phyloP scores from a whole-genome alignment of 2,797 vertebrate species.

The Gadopsis marmoratus region DNA sequence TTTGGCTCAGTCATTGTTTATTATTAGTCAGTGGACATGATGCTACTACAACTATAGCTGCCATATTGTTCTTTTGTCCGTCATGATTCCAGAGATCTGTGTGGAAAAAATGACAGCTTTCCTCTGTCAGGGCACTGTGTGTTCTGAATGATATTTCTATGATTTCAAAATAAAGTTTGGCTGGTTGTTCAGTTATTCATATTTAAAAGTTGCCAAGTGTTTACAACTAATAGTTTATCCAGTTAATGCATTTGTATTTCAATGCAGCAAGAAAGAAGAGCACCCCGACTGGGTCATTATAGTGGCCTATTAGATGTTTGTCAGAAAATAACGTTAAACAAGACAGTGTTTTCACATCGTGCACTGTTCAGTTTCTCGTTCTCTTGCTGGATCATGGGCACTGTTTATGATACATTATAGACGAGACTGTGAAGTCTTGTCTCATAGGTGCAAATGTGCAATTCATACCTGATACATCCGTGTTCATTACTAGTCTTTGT shows the following conservation, averaged over 20 bases:
- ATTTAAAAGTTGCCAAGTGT: slow-evolving; percentile 82
- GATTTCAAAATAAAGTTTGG: slow-evolving; percentile 19
- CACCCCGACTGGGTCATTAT: slow-evolving; percentile 41
- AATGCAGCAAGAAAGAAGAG: slow-evolving; percentile 38
- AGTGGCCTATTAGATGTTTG: slow-evolving; percentile 69
- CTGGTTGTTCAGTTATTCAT: slow-evolving; percentile 56
- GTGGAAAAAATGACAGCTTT: slow-evolving; percentile 41
- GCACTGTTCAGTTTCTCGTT: slow-evolving; percentile 62
- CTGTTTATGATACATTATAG: slow-evolving; percentile 68
- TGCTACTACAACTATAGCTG: slow-evolving; percentile 63
- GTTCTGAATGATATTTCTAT: slow-evolving; percentile 51
- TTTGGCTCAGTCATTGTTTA: slow-evolving; percentile 58
- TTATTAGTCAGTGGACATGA: slow-evolving; percentile 53
- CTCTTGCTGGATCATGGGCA: slow-evolving; percentile 75
- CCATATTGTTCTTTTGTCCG: slow-evolving; percentile 67
- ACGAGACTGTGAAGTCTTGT: slow-evolving; percentile 68
- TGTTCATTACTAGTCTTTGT: slow-evolving; percentile 53
- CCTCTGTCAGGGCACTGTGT: slow-evolving; percentile 66
- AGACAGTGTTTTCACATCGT: slow-evolving; percentile 44
- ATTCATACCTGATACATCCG: slow-evolving; percentile 59
- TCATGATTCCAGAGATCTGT: slow-evolving; percentile 50
- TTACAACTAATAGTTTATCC: slow-evolving; percentile 72
- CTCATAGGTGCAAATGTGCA: slow-evolving; percentile 71
- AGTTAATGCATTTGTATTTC: slow-evolving; percentile 43
- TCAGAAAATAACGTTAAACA: slow-evolving; percentile 42